phyloP scores from a whole-genome alignment of 2,113 vertebrate genomes.

The Chitala chitala region DNA sequence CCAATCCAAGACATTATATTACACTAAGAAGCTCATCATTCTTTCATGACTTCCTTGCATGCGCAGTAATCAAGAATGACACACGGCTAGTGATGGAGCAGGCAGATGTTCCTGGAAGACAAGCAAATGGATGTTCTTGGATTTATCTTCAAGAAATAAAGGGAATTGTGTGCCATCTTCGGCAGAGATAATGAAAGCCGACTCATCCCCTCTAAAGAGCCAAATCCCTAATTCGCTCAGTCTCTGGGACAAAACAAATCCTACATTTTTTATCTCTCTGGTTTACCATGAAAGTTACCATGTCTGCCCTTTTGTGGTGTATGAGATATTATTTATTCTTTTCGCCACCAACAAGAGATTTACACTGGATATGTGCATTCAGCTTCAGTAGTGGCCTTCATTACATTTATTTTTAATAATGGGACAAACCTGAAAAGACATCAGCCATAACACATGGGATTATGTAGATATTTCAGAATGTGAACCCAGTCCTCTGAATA shows the following conservation, averaged over 20 bases:
- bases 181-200: not conserved
- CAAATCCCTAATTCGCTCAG: not conserved
- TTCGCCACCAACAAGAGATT: too few relatives aligned
- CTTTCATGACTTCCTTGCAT: not conserved
- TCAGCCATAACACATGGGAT: too few relatives aligned
- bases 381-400: too few relatives aligned
- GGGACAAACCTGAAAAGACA: too few relatives aligned
- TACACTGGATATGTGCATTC: too few relatives aligned
- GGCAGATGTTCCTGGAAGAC: not conserved
- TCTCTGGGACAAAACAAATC: not conserved
- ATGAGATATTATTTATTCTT: not conserved
- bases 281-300: not conserved
- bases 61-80: conserved; percentile 11
- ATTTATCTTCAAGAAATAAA: not conserved
- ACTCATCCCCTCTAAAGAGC: not conserved
- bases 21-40: conserved; percentile 9
- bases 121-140: not conserved
- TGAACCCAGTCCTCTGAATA: too few relatives aligned
- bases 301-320: not conserved
- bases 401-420: too few relatives aligned
- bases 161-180: not conserved
- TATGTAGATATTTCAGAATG: too few relatives aligned
- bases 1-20: not conserved
- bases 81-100: not conserved
- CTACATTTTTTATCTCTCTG: not conserved